Evolutionary conservation across 2,888 invertebrate genomes (phyloP).

Genomic region (Tetheella fluctuosa): DNA sequence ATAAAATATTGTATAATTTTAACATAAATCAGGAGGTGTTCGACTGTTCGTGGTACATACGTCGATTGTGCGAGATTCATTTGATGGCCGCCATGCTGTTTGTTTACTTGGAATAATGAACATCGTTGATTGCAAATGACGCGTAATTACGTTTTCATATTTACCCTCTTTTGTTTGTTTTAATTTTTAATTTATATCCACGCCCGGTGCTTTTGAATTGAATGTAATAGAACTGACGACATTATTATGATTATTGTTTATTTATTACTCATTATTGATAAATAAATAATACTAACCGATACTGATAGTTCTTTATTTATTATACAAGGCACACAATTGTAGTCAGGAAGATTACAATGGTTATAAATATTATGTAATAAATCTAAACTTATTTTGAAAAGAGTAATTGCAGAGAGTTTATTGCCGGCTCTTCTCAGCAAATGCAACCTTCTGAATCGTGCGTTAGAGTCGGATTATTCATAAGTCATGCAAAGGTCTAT

Average conservation of each 20-base stretch:
- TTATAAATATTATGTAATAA: too few species aligned
- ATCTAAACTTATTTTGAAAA: too few species aligned
- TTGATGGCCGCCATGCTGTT: not conserved
- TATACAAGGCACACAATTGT: too few species aligned
- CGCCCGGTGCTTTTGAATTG: slow-evolving; percentile 16
- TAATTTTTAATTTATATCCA: not conserved
- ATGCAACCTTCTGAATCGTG: too few species aligned
- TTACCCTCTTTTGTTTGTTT: not conserved
- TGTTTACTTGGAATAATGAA: slow-evolving; percentile 2
- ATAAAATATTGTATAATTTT: too few species aligned
- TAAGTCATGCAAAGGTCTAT: too few species aligned
- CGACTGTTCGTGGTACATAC: not conserved
- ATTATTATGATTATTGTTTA: slow-evolving; percentile 15
- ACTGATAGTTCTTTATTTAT: too few species aligned
- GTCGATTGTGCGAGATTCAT: not conserved
- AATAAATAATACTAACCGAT: too few species aligned
- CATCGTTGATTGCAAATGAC: slow-evolving; percentile 7
- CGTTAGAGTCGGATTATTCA: too few species aligned
- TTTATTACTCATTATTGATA: not conserved
- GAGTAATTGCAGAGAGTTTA: too few species aligned
- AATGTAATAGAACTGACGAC: slow-evolving; percentile 22
- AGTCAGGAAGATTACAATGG: too few species aligned
- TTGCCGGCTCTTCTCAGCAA: too few species aligned
- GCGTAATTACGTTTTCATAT: slow-evolving; percentile 2
- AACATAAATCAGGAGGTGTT: not conserved